Conservation (phyloP, 2,888 invertebrate genomes). For the Volucella inanis region DNA sequence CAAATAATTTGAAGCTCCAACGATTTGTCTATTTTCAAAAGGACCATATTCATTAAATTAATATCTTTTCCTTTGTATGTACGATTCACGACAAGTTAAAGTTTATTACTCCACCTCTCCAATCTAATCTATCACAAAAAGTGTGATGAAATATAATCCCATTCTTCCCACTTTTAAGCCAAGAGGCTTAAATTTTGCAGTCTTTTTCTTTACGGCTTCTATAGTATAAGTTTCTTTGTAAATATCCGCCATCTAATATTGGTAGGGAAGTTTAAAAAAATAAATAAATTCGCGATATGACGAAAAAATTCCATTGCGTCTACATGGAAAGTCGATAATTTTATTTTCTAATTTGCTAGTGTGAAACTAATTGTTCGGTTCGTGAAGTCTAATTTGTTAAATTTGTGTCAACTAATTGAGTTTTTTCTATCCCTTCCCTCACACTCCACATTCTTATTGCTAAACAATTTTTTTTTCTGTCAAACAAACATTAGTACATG, state of each 20-base stretch:
- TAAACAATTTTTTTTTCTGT: not conserved
- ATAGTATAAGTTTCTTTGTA: not conserved
- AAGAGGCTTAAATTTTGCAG: not conserved
- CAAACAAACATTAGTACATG: not conserved
- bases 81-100: too few relatives aligned
- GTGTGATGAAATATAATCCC: conserved; percentile 24
- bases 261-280: conserved; percentile 8
- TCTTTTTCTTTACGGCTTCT: too few relatives aligned
- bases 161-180: conserved; percentile 4
- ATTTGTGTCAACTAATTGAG: conserved; percentile 45
- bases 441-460: not conserved
- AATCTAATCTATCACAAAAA: conserved; percentile 21
- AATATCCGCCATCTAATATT: conserved; percentile 28
- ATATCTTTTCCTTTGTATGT: too few relatives aligned
- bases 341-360: conserved; percentile 29
- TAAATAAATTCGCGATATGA: conserved; percentile 40
- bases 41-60: too few relatives aligned
- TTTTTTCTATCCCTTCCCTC: not conserved
- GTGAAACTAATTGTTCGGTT: conserved; percentile 29
- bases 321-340: conserved; percentile 62
- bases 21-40: too few relatives aligned
- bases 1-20: too few relatives aligned
- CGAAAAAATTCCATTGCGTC: conserved; percentile 52
- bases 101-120: too few relatives aligned
- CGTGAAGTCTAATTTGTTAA: conserved; percentile 11